Percentiles rank a stretch among this genome's conserved stretches.
Conservation (phyloP, 1,140 invertebrate species). For the Acromyrmex heyeri region DNA sequence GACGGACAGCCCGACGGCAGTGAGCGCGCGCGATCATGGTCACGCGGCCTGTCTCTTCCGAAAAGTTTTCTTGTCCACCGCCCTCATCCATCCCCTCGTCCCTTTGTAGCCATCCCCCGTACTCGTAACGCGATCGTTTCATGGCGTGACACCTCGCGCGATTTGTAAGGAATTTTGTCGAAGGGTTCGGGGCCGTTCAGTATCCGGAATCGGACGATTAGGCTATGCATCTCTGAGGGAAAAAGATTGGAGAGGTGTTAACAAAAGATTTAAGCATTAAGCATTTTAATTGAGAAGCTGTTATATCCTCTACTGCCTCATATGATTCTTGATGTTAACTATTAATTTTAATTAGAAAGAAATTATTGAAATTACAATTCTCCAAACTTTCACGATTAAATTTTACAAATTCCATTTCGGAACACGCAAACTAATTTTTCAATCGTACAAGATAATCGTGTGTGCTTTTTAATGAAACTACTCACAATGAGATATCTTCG, state of each 20-base stretch:
- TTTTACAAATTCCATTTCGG: not conserved
- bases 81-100: slow-evolving; percentile 10
- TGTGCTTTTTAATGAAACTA: not conserved
- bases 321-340: not conserved
- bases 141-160: slow-evolving; percentile 72
- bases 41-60: slow-evolving; percentile 81
- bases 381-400: not conserved
- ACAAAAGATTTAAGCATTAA: not conserved
- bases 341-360: not conserved
- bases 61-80: slow-evolving; percentile 64
- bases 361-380: slow-evolving; percentile 9
- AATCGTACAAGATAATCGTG: not conserved
- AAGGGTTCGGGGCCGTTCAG: slow-evolving; percentile 11
- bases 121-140: slow-evolving; percentile 66
- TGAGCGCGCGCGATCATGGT: slow-evolving; percentile 65
- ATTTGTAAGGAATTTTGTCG: slow-evolving; percentile 70
- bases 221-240: not conserved
- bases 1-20: slow-evolving; percentile 81
- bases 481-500: not conserved
- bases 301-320: not conserved
- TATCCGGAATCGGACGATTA: slow-evolving; percentile 22
- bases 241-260: not conserved
- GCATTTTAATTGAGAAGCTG: not conserved
- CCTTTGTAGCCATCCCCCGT: slow-evolving; percentile 20
- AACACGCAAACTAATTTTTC: slow-evolving; percentile 9